Conservation (phyloP, 2,113 vertebrate species). For the Macroglossus sobrinus region DNA sequence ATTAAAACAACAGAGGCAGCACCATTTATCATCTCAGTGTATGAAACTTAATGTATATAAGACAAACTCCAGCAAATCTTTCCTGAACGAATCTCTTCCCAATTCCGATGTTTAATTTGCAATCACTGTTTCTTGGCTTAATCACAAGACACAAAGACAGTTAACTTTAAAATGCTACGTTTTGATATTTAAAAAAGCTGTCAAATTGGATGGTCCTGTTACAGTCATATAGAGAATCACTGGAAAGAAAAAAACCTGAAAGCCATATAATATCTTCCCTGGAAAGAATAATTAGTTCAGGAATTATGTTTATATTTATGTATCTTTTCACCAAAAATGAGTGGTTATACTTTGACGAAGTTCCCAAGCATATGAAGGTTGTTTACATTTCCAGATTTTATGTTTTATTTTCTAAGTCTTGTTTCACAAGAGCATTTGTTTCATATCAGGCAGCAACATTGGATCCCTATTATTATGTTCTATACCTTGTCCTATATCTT, state of each 20-base stretch:
- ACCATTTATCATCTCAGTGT: rapidly evolving
- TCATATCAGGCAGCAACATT: rapidly evolving
- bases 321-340: background rate
- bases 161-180: background rate
- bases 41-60: rapidly evolving
- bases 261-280: background rate
- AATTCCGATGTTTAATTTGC: background rate
- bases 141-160: background rate
- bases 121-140: background rate
- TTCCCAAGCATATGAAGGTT: background rate
- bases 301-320: background rate
- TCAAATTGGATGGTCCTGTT: background rate
- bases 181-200: background rate
- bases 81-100: background rate
- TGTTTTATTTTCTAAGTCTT: background rate
- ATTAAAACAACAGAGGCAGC: background rate
- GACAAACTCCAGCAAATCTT: rapidly evolving
- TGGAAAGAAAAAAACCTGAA: background rate
- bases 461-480: too few species aligned
- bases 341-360: too few species aligned
- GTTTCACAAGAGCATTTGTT: background rate
- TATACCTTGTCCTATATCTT: background rate
- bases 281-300: background rate
- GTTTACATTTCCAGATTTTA: background rate
- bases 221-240: background rate